A percentile compares a stretch with the other conserved stretches of the same genome.
Conservation (phyloP, 1,140 invertebrate genomes). For the Magallana ariakensis region DNA sequence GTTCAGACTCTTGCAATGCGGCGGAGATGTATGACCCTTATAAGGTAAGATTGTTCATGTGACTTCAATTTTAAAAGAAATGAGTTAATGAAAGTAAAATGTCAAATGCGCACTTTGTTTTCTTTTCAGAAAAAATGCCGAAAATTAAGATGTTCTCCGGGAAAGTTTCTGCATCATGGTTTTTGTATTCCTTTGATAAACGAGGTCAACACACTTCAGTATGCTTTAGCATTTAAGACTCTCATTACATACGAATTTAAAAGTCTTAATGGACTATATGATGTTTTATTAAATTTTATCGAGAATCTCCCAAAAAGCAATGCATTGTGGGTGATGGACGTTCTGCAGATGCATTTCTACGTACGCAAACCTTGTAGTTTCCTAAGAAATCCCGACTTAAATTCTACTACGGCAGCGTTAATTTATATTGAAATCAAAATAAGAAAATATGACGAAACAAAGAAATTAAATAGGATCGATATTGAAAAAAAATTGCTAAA, state of each 20-base stretch:
- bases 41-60: not conserved
- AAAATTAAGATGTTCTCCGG: not conserved
- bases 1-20: not conserved
- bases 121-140: slow-evolving; percentile 42
- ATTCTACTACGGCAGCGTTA: not conserved
- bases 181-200: not conserved
- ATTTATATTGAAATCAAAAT: slow-evolving; percentile 3
- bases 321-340: not conserved
- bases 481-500: not conserved
- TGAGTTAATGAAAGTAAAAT: not conserved
- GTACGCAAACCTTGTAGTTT: not conserved
- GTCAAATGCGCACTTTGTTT: not conserved
- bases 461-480: not conserved
- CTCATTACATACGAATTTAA: not conserved
- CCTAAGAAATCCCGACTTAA: not conserved
- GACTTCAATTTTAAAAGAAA: not conserved
- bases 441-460: not conserved
- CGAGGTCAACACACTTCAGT: not conserved
- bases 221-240: slow-evolving; percentile 4
- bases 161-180: not conserved
- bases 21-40: not conserved
- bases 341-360: not conserved
- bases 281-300: not conserved
- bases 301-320: not conserved
- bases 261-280: not conserved